Evolutionary conservation across 1,140 invertebrate species (phyloP), one percentile per base, ranked within the genome.

Genomic region (Drosophila chauvacae): DNA sequence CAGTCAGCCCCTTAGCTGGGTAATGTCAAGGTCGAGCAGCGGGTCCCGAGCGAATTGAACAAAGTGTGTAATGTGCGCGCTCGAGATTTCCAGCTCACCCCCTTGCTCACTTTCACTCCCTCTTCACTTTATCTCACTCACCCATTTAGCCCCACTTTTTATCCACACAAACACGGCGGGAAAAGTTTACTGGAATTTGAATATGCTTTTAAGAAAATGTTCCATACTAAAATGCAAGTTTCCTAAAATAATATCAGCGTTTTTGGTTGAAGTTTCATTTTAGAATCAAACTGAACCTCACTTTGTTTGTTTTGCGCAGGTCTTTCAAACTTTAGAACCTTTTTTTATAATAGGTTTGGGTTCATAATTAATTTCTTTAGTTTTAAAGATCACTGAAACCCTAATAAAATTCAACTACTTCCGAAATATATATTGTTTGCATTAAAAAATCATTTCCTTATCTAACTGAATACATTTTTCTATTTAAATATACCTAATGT

Each of bases 21-120:
- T 77, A 60, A 55, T 14, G 50, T 41, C 41, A 68, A 66, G 57
- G 73, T 77, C 74, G 63, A 70, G 64, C 45, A 45, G 64, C 55
- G 45, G 50, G 64, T 47, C 63, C 53, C 62, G 35, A 42, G 77
- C 60, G 47, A 45, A 61, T 74, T 56, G 68, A 69, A 76, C 80
- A 75, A 78, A 85, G 77, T 86, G 82, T 75, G 82, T 87, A 81
- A 87, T 86, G 76, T 81, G 77, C 78, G 74, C 68, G 77, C 61
- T 80, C 79, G 56, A 77, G 83, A 87, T 87, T 86, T 86, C 63
- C 50, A 33, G n/a, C 9, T 11, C 47, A n/a, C 7, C 48, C 59
- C 51, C 63, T 30, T 20, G 23, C 61, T 41, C 28, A 45, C 57
- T 6, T 23, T 14, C 13, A 23, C 55, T 23, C 16, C 11, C 11